Base-by-base conservation (phyloP, 2,888 invertebrate species). In the Volucella bombylans region DNA sequence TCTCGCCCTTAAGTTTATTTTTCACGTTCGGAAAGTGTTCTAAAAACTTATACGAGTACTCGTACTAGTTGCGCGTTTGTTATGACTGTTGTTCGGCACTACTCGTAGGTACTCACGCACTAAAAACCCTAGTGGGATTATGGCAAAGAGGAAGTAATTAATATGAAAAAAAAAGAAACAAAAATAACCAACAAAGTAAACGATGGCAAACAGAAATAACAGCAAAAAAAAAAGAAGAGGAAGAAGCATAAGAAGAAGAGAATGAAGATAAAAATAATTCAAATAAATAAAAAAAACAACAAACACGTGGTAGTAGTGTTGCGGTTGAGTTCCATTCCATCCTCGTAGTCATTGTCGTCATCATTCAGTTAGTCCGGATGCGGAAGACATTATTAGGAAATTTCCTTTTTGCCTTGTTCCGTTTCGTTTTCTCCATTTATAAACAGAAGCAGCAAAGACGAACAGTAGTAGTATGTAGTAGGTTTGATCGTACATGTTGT, bases 321-420 rank as follows among this genome's bases (percentile, higher is more conserved):
- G 38, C 12, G 38, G n/a, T 12, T 9, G 52, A 38, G 31, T 59
- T 61, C 67, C 6, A 31, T 31, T 31, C 39, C 52, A 43, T 77
- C 47, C 45, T 15, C 18, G 12, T 39, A 9, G 41, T 23, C 31
- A 52, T 52, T 67, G 80, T 71, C 64, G 52, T 79, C 67, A 62
- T 59, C 57, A 43, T 64, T 49, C 18, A 39, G 0, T 39, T 38
- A 55, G 54, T 69, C 82, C 88, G 88, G 88, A 88, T 88, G 88
- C 88, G 88, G 88, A 87, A 88, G 86, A 82, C 82, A 74, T 83
- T 87, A 87, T 88, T 87, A 86, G 87, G 87, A 87, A 87, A 87
- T 87, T 88, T 88, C 86, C 86, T 86, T 86, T 87, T 73, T 71
- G 80, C 47, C 52, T 76, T 59, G 69, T 81, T 85, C 72, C 85